phyloP scores from a whole-genome alignment of 2,888 invertebrate species.

The Synanthedon vespiformis region DNA sequence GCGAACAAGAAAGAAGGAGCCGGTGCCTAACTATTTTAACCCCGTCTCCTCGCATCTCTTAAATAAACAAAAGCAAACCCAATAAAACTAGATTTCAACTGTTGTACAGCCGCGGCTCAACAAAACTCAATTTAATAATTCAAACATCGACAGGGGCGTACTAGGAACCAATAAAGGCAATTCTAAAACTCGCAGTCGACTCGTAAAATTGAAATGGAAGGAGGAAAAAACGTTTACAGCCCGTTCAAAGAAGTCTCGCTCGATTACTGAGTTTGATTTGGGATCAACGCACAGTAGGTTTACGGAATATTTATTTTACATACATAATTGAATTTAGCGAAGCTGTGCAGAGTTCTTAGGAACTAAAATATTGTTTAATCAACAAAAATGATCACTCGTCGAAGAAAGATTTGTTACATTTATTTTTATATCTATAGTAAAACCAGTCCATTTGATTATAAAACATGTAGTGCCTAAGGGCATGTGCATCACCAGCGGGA shows the following conservation, averaged over 20 bases:
- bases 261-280: constrained; percentile 12
- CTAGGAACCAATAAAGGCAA: constrained; percentile 45
- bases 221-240: constrained; percentile 47
- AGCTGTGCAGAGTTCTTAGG: too few species aligned
- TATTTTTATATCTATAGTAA: too few species aligned
- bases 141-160: constrained; percentile 31
- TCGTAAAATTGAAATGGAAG: constrained; percentile 50
- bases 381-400: too few species aligned
- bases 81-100: constrained; percentile 6
- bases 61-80: constrained; percentile 5
- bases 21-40: not conserved
- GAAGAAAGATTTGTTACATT: too few species aligned
- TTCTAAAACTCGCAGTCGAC: constrained; percentile 43
- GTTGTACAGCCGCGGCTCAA: constrained; percentile 11
- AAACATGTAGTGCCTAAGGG: too few species aligned
- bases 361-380: too few species aligned
- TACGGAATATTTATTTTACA: too few species aligned
- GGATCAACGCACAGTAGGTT: constrained; percentile 12
- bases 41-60: not conserved
- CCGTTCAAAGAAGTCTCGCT: constrained; percentile 24
- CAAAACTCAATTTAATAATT: constrained; percentile 48
- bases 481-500: too few species aligned
- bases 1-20: not conserved
- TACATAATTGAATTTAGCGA: too few species aligned
- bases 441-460: too few species aligned